Base-by-base conservation (phyloP, 2,113 vertebrate genomes). In the Todiramphus chloris region DNA sequence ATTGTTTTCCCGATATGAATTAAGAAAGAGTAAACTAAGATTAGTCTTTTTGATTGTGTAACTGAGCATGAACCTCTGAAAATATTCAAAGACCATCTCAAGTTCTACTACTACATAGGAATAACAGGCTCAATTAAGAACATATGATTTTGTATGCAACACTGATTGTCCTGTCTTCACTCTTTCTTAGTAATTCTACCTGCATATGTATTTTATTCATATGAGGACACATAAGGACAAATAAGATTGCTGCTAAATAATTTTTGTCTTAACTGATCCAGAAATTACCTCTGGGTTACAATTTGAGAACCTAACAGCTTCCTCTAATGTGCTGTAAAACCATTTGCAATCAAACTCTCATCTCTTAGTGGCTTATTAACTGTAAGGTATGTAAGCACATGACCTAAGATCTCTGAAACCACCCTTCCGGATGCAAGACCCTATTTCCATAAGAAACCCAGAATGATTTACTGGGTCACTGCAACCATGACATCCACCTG, bases 171-270 rank as follows among this genome's bases (percentile, higher is more conserved):
- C 33, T 4, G 24, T 33, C 35, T 51, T 73, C 16, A 37, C 44
- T 81, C 44, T 37, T 78, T 53, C 23, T 62, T 28, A 7, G 31
- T 16, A 50, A 39, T 79, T 59, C 51, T 46, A 69, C 18, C 15
- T 25, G 44, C 16, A 7, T 33, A 41, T 37, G 77, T 69, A n/a
- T 56, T 55, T 55, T 67, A 41, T 33, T 19, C 28, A 89, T 80
- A 33, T 24, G 0, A 46, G 3, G 20, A 2, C 2, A 86, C 16
- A 31, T 18, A 3, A 37, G 37, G 37, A 37, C 37, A 37, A 37
- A 37, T 43, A 58, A 8, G 4, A 17, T 12, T 17, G 4, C 9
- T 5, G 2, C 15, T 64, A 46, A 46, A 13, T 41, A 64, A 46
- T 56, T 82, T 82, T 70, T 76, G 9, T 24, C 18, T 21, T 21